A percentile compares a stretch with the other conserved stretches of the same genome.
Conservation (phyloP, 2,888 invertebrate genomes). For the Mesorhabditis spiculigera region DNA sequence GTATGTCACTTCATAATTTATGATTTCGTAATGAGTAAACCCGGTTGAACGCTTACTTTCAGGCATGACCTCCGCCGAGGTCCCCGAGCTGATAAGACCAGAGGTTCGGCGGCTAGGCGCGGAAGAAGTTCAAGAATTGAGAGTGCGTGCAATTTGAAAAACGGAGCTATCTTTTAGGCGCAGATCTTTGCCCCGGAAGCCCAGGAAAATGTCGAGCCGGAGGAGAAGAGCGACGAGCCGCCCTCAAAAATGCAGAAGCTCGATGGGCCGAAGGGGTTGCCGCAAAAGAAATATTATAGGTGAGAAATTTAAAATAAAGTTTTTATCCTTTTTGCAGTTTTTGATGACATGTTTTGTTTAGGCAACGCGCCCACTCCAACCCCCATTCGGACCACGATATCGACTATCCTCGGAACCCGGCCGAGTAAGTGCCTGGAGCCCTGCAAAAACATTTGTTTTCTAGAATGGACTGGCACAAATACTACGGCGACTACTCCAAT, state of each 20-base stretch:
- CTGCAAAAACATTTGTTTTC: slow-evolving; percentile 9
- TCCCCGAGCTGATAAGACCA: no score
- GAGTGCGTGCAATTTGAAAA: no score
- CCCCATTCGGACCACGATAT: slow-evolving; percentile 97
- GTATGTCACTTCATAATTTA: no score
- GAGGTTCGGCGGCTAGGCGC: no score
- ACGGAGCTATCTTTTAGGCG: no score
- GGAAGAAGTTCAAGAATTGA: no score
- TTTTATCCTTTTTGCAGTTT: background rate
- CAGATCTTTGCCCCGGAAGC: no score
- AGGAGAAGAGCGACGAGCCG: slow-evolving; percentile 9
- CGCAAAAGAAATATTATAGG: slow-evolving; percentile 91
- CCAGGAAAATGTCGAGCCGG: slow-evolving; percentile 11
- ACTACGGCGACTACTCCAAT: slow-evolving; percentile 65
- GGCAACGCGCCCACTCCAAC: slow-evolving; percentile 94
- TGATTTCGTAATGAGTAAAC: no score
- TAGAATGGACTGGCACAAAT: slow-evolving; percentile 74
- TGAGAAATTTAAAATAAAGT: slow-evolving; percentile 5
- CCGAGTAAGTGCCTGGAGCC: slow-evolving; percentile 50
- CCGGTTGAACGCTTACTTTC: no score
- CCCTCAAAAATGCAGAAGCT: slow-evolving; percentile 13
- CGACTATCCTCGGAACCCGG: slow-evolving; percentile 68
- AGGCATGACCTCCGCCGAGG: no score
- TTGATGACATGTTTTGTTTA: slow-evolving; percentile 12
- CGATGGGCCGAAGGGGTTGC: slow-evolving; percentile 61